These are phyloP conservation scores for Pseudopleuronectes americanus DNA, from an alignment of 2,797 vertebrate species.

Conservation along the genomic window DNA sequence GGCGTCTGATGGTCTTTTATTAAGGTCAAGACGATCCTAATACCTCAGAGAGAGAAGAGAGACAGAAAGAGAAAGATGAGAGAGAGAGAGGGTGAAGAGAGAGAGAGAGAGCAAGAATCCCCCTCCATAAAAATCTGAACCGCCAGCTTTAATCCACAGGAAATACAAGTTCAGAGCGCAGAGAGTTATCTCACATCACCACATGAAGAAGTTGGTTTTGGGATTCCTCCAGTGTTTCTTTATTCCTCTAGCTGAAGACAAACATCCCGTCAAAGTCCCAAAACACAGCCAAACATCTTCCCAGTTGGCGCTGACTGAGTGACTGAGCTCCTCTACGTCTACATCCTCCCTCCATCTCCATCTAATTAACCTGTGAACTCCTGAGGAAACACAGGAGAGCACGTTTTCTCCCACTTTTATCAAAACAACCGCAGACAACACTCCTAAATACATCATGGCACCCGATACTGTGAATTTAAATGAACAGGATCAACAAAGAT, in stretches of 20 bases:
- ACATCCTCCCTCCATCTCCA: slow-evolving; percentile 32
- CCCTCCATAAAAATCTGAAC: slow-evolving; percentile 16
- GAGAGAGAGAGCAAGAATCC: slow-evolving; percentile 6
- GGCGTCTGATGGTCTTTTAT: slow-evolving; percentile 24
- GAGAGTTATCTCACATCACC: slow-evolving; percentile 3
- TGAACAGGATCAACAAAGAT: not conserved
- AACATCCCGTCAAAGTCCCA: slow-evolving; percentile 7
- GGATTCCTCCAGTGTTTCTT: slow-evolving; percentile 2
- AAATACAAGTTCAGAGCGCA: slow-evolving; percentile 39
- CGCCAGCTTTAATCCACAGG: slow-evolving; percentile 28
- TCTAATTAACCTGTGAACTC: slow-evolving; percentile 62
- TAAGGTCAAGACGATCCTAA: slow-evolving; percentile 28
- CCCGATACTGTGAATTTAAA: not conserved
- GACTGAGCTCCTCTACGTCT: slow-evolving; percentile 29
- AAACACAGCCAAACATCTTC: not conserved
- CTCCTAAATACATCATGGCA: not conserved
- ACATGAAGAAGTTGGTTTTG: slow-evolving; percentile 11
- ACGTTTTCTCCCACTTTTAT: not conserved
- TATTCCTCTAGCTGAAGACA: slow-evolving; percentile 9
- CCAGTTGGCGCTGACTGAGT: slow-evolving; percentile 8
- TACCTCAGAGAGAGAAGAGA: slow-evolving; percentile 18
- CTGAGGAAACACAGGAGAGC: slow-evolving; percentile 18
- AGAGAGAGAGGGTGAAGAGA: no score
- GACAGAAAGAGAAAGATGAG: slow-evolving; percentile 2
- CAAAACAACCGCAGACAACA: not conserved